A percentile compares a stretch with the other conserved stretches of the same genome.
phyloP scores from a whole-genome alignment of 2,113 vertebrate genomes.

The Chrysochloris asiatica region DNA sequence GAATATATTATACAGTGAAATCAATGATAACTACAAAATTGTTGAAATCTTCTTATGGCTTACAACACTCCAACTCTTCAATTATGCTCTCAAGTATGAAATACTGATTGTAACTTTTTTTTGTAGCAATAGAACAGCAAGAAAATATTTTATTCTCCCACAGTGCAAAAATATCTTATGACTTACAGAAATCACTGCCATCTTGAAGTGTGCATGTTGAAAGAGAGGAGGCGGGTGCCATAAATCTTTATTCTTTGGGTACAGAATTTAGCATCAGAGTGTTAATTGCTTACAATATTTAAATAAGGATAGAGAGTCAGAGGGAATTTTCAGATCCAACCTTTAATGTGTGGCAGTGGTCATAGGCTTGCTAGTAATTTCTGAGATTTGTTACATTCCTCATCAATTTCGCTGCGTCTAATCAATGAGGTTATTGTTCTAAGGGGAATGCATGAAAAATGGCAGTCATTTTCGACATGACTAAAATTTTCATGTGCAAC shows the following conservation, averaged over 20 bases:
- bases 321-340: background rate
- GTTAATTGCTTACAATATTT: constrained; percentile 56
- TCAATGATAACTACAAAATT: background rate
- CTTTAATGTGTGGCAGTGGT: background rate
- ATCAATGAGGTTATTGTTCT: constrained; percentile 11
- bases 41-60: constrained; percentile 15
- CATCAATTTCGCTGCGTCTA: background rate
- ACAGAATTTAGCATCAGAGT: background rate
- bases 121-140: background rate
- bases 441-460: background rate
- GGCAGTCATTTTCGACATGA: background rate
- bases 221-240: background rate
- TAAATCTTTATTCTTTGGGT: constrained; percentile 32
- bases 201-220: constrained; percentile 22
- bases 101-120: constrained; percentile 5
- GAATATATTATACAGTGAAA: constrained; percentile 20
- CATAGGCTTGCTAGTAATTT: constrained; percentile 18
- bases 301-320: constrained; percentile 9
- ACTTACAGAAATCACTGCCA: constrained; percentile 37
- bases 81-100: constrained; percentile 15
- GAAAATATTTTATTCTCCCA: constrained; percentile 36
- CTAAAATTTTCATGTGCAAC: background rate
- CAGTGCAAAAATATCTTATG: background rate
- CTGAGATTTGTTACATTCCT: background rate
- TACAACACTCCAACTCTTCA: background rate